These are phyloP conservation scores for Hozukius guyotensis DNA, from an alignment of 2,797 vertebrate species.

Conservation along the genomic window DNA sequence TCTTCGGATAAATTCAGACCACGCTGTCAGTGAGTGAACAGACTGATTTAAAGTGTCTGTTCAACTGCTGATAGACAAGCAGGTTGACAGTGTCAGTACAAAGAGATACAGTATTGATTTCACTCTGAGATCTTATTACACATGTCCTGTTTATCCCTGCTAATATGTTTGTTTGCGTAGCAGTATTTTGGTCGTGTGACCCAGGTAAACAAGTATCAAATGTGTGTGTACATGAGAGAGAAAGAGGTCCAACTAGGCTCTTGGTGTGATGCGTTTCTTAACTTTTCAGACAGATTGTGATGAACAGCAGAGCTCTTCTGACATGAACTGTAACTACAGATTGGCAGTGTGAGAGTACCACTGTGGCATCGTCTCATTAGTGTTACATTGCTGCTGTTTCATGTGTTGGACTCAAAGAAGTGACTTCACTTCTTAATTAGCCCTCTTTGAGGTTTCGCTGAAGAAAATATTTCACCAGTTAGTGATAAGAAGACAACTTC, in stretches of 20 bases:
- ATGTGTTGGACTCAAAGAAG: background rate
- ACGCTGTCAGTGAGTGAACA: background rate
- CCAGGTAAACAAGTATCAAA: slow-evolving; percentile 31
- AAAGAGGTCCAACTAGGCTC: background rate
- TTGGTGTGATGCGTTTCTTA: background rate
- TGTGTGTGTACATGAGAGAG: background rate
- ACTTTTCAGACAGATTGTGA: background rate
- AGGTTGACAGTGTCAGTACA: slow-evolving; percentile 11
- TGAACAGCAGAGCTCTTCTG: background rate
- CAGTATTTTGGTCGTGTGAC: background rate
- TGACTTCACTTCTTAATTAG: slow-evolving; percentile 10
- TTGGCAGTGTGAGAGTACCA: background rate
- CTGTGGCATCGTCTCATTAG: slow-evolving; percentile 11
- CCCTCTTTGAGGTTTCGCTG: slow-evolving; percentile 12
- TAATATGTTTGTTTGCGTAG: slow-evolving; percentile 39
- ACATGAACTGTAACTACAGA: background rate
- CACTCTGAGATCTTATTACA: slow-evolving; percentile 46
- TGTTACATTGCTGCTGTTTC: background rate
- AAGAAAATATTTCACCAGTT: slow-evolving; percentile 9
- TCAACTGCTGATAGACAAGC: slow-evolving; percentile 13
- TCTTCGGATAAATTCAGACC: background rate
- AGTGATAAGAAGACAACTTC: background rate
- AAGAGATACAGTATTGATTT: slow-evolving; percentile 52
- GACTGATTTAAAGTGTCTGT: background rate
- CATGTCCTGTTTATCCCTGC: slow-evolving; percentile 36